Conservation (phyloP, 2,888 invertebrate species). For the Xiphydria camelus region DNA sequence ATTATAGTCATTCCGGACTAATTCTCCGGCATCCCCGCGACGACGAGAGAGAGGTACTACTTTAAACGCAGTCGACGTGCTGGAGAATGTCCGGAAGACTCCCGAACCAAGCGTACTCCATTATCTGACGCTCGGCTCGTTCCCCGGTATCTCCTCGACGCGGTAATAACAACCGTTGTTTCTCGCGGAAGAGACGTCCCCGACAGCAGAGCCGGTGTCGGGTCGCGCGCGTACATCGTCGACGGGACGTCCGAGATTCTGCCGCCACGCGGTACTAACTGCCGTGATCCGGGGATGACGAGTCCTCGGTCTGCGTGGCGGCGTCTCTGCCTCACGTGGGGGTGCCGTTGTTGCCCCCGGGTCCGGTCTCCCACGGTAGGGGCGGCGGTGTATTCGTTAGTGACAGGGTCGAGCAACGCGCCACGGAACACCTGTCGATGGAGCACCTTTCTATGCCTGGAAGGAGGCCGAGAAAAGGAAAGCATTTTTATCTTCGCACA, state of each 20-base stretch:
- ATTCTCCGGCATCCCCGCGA: too few species aligned
- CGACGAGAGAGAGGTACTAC: too few species aligned
- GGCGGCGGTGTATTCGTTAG: conserved; percentile 47
- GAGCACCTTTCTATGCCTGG: conserved; percentile 52
- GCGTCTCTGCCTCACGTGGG: conserved; percentile 53
- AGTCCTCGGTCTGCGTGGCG: conserved; percentile 55
- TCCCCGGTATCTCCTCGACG: not conserved
- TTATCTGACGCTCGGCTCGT: too few species aligned
- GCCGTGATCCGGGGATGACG: conserved; percentile 43
- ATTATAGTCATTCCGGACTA: too few species aligned
- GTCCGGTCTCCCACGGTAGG: conserved; percentile 51
- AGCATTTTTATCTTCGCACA: too few species aligned
- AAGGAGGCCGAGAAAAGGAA: too few species aligned
- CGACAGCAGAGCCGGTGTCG: too few species aligned
- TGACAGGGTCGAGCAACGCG: conserved; percentile 50
- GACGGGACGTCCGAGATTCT: conserved; percentile 1
- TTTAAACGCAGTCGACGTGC: conserved; percentile 21
- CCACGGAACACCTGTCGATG: conserved; percentile 52
- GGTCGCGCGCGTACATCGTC: not conserved
- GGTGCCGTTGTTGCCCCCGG: conserved; percentile 38
- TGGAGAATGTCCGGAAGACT: conserved; percentile 26
- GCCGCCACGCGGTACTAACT: conserved; percentile 57
- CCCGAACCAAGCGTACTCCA: conserved; percentile 17
- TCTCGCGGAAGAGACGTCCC: not conserved
- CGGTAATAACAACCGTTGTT: not conserved